Evolutionary conservation across 2,888 invertebrate genomes (phyloP).

Genomic region (Camptogramma bilineatum): DNA sequence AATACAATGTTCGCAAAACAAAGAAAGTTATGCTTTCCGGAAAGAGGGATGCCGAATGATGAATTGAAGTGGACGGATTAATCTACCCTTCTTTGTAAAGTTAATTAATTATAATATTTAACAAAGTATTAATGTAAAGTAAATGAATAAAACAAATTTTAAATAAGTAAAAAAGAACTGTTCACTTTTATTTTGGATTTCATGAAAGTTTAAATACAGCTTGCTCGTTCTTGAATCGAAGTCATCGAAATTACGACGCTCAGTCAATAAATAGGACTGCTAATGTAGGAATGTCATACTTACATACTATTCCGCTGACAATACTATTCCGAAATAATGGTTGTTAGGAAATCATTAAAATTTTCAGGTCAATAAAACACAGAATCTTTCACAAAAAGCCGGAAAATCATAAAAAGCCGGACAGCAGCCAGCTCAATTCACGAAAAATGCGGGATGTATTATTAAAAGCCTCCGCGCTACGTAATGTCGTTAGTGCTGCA

Average conservation of each 20-base stretch:
- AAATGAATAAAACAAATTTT: too few species aligned
- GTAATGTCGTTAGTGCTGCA: conserved; percentile 64
- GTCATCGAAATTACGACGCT: too few species aligned
- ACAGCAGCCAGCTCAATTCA: background rate
- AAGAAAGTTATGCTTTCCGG: conserved; percentile 69
- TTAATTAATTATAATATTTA: background rate
- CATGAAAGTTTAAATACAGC: too few species aligned
- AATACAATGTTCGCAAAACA: conserved; percentile 63
- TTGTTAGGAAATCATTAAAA: too few species aligned
- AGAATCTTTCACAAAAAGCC: background rate
- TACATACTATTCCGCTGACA: too few species aligned
- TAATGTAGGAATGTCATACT: too few species aligned
- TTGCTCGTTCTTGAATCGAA: too few species aligned
- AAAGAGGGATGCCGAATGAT: conserved; percentile 12
- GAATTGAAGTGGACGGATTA: conserved; percentile 15
- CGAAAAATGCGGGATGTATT: conserved; percentile 4
- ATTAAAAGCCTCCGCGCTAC: conserved; percentile 41
- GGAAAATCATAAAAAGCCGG: background rate
- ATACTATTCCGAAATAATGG: too few species aligned
- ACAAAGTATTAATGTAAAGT: too few species aligned
- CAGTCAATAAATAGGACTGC: too few species aligned
- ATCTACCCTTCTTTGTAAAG: conserved; percentile 2
- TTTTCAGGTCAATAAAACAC: background rate
- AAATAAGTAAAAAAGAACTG: too few species aligned
- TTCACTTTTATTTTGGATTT: too few species aligned